phyloP scores from a whole-genome alignment of 2,888 invertebrate species.

The Caradrina kadenii region DNA sequence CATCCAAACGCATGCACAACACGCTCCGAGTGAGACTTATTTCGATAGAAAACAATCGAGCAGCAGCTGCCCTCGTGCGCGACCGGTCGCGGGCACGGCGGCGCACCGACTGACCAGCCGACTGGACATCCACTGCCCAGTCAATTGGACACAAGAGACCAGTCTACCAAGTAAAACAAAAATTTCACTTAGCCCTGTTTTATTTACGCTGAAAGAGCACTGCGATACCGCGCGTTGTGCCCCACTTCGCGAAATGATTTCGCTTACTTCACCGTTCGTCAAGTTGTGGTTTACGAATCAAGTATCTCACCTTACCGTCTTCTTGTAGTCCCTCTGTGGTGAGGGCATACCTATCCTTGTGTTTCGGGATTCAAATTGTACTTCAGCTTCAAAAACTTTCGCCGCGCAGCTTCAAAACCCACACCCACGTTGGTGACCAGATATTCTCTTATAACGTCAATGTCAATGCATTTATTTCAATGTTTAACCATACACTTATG shows the following conservation, averaged over 20 bases:
- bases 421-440: background rate
- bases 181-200: constrained; percentile 55
- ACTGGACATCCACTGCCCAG: constrained; percentile 7
- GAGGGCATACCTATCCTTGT: too few species aligned
- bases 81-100: constrained; percentile 53
- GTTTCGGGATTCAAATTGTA: background rate
- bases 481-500: background rate
- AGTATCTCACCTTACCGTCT: background rate
- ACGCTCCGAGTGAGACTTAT: constrained; percentile 56
- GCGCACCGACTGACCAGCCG: constrained; percentile 50
- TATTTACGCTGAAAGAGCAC: constrained; percentile 55
- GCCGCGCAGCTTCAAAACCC: too few species aligned
- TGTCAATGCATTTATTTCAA: background rate
- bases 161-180: constrained; percentile 39
- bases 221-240: constrained; percentile 26
- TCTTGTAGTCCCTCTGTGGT: background rate
- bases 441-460: background rate
- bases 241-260: constrained; percentile 38
- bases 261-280: constrained; percentile 27
- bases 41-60: constrained; percentile 50
- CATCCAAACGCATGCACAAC: constrained; percentile 63
- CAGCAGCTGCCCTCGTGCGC: constrained; percentile 39
- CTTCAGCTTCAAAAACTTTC: background rate
- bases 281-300: background rate
- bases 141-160: constrained; percentile 18